Evolutionary conservation across 1,140 invertebrate species (phyloP).

Genomic region (Papilio aristodemus): DNA sequence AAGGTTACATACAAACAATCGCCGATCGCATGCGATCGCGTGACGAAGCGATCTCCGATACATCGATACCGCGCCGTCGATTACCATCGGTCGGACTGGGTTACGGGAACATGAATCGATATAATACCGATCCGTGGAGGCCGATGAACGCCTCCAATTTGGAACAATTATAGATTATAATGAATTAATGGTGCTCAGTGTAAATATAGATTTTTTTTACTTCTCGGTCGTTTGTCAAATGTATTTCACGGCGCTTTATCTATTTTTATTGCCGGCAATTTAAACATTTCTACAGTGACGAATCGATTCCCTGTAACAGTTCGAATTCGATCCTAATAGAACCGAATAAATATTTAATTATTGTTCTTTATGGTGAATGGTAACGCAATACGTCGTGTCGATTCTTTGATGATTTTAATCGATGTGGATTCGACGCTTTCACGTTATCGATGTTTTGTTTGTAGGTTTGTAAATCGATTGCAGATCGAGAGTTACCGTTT

Average conservation of each 20-base stretch:
- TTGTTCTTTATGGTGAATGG: slow-evolving; percentile 69
- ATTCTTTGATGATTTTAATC: slow-evolving; percentile 68
- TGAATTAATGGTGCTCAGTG: slow-evolving; percentile 51
- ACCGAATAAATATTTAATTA: slow-evolving; percentile 77
- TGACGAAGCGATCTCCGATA: slow-evolving; percentile 42
- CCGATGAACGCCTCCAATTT: slow-evolving; percentile 61
- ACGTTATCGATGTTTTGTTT: slow-evolving; percentile 41
- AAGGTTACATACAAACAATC: slow-evolving; percentile 50
- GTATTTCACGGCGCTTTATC: slow-evolving; percentile 65
- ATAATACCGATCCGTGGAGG: slow-evolving; percentile 45
- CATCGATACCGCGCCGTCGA: slow-evolving; percentile 49
- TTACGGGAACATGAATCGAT: slow-evolving; percentile 53
- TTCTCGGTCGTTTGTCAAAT: slow-evolving; percentile 67
- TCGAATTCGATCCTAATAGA: slow-evolving; percentile 63
- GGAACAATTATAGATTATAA: slow-evolving; percentile 68
- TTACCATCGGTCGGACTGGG: slow-evolving; percentile 54
- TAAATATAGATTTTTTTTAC: slow-evolving; percentile 65
- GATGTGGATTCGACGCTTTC: slow-evolving; percentile 45
- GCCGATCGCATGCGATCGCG: slow-evolving; percentile 45
- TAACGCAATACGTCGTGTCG: slow-evolving; percentile 67
- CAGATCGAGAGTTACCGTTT: slow-evolving; percentile 21
- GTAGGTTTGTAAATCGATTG: slow-evolving; percentile 33
- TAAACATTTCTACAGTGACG: slow-evolving; percentile 66
- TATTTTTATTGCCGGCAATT: slow-evolving; percentile 62
- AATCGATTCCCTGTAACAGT: slow-evolving; percentile 69